Evolutionary conservation across 2,113 vertebrate species (phyloP).

Genomic region (Seriola dumerili): DNA sequence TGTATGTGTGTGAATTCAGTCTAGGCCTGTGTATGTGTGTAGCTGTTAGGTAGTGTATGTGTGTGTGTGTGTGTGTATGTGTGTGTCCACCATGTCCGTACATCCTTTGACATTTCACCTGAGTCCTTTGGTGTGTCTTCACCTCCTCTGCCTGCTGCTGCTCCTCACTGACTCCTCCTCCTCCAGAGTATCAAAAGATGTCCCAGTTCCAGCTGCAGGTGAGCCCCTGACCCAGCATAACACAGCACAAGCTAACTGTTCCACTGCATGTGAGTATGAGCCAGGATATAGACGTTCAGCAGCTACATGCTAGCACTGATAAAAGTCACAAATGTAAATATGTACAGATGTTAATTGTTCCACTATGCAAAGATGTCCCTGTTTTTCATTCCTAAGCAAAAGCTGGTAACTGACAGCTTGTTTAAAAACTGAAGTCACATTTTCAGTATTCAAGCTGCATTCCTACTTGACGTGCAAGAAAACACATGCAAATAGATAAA

Average conservation of each 20-base stretch:
- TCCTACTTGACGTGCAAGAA: no score
- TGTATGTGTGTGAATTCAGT: background rate
- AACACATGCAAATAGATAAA: no score
- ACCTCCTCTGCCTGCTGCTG: slow-evolving; percentile 59
- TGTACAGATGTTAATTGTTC: no score
- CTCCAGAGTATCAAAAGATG: background rate
- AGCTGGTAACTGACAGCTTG: no score
- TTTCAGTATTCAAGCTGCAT: no score
- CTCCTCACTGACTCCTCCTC: slow-evolving; percentile 20
- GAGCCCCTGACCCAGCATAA: fast-evolving
- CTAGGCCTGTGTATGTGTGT: slow-evolving; percentile 7
- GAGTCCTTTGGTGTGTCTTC: slow-evolving; percentile 27
- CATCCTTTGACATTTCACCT: slow-evolving; percentile 27
- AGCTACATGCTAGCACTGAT: background rate
- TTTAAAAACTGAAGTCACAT: no score
- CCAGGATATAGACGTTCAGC: background rate
- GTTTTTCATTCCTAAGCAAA: no score
- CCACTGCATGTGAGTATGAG: slow-evolving; percentile 23
- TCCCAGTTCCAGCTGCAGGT: fast-evolving
- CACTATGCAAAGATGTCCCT: no score
- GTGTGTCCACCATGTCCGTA: slow-evolving; percentile 62
- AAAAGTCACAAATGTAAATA: background rate
- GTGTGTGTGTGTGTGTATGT: slow-evolving; percentile 23
- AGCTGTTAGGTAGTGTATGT: background rate
- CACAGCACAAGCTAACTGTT: background rate